These are phyloP conservation scores for Eufriesea mexicana DNA, from an alignment of 1,140 invertebrate genomes.

Conservation along the genomic window DNA sequence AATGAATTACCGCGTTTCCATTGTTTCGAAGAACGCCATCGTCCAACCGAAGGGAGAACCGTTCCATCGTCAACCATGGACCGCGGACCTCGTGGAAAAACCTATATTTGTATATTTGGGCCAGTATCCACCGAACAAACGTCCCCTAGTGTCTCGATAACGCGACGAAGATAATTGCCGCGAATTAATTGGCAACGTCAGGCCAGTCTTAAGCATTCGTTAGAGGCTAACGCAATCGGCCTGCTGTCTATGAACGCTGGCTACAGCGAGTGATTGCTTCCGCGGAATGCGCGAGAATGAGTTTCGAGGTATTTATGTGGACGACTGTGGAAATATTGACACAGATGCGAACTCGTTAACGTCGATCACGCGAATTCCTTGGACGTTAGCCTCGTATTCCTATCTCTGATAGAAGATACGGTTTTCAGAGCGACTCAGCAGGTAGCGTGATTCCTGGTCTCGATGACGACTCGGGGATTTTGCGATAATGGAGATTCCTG, in stretches of 20 bases:
- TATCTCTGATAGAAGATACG: neutral
- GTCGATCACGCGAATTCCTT: constrained; percentile 9
- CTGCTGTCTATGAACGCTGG: neutral
- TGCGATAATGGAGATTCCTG: too few relatives aligned
- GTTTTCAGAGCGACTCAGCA: too few relatives aligned
- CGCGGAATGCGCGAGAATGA: neutral
- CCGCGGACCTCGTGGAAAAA: too few relatives aligned
- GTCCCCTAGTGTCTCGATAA: too few relatives aligned
- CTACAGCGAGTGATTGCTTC: neutral
- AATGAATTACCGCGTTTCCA: constrained; percentile 51
- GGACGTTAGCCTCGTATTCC: neutral
- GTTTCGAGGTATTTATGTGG: neutral
- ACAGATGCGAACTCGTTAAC: constrained; percentile 31
- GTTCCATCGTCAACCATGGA: too few relatives aligned
- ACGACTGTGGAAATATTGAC: constrained; percentile 20
- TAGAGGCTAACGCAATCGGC: neutral
- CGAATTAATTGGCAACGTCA: constrained; percentile 11
- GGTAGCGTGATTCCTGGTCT: neutral
- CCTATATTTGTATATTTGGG: too few relatives aligned
- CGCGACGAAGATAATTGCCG: constrained; percentile 19
- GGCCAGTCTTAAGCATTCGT: too few relatives aligned
- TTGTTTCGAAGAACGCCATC: constrained; percentile 27
- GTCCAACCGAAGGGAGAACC: constrained; percentile 12
- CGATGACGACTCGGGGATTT: neutral
- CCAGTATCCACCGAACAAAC: too few relatives aligned